phyloP scores from a whole-genome alignment of 1,140 invertebrate genomes.

The Bombus consobrinus region DNA sequence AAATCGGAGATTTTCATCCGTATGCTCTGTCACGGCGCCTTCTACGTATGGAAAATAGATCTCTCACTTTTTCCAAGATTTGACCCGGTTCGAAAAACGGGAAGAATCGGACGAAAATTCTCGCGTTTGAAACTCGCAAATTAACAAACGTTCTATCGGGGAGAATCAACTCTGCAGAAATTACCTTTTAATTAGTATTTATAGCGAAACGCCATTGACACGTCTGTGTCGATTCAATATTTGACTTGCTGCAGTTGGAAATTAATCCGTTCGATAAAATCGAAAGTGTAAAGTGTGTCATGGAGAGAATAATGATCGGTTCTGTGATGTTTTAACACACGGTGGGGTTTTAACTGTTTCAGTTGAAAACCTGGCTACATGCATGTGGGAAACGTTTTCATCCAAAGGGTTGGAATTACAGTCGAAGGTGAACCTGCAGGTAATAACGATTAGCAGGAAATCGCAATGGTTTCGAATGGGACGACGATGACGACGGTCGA shows the following conservation, averaged over 20 bases:
- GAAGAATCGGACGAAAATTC: not conserved
- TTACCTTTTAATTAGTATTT: constrained; percentile 33
- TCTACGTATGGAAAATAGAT: not conserved
- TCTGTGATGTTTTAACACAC: not conserved
- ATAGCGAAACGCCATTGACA: not conserved
- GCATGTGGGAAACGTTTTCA: too few relatives aligned
- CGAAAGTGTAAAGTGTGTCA: not conserved
- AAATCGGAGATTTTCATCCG: not conserved
- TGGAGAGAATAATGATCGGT: not conserved
- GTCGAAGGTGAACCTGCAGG: too few relatives aligned
- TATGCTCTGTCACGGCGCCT: not conserved
- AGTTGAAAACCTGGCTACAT: not conserved
- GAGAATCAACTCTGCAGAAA: not conserved
- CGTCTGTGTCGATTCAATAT: not conserved
- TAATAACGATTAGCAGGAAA: constrained; percentile 34
- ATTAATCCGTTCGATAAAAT: not conserved
- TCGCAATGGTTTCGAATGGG: constrained; percentile 3
- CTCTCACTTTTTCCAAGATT: not conserved
- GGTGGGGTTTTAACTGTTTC: not conserved
- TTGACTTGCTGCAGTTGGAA: too few relatives aligned
- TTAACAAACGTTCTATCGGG: too few relatives aligned
- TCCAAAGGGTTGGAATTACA: not conserved
- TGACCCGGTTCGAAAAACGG: not conserved
- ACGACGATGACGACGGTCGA: not conserved
- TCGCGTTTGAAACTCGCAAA: not conserved